Conservation (phyloP, 2,888 invertebrate genomes). For the Lepidochitona cinerea region DNA sequence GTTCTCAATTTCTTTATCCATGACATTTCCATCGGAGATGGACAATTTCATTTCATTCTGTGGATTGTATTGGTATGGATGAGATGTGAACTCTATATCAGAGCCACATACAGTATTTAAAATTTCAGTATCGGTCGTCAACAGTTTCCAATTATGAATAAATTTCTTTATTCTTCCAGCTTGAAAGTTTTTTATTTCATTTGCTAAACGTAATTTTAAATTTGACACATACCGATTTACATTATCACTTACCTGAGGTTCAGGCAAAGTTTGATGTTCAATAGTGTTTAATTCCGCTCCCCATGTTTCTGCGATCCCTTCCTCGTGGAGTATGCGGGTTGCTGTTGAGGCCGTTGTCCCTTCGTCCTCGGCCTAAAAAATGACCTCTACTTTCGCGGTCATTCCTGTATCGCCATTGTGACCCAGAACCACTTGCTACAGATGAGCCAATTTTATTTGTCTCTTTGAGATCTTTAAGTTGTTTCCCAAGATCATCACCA, state of each 20-base stretch:
- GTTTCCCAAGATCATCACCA: neutral
- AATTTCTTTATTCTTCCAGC: neutral
- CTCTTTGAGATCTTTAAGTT: neutral
- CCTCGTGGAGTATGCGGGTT: neutral
- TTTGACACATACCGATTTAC: neutral
- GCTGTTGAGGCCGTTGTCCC: neutral
- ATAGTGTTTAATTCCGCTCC: neutral
- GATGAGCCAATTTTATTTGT: neutral
- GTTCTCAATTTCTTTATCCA: constrained; percentile 15
- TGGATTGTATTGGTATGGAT: neutral
- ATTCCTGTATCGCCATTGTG: neutral
- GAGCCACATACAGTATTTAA: constrained; percentile 17
- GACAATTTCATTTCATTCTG: neutral
- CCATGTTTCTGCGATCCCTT: neutral
- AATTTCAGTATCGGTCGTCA: constrained; percentile 6
- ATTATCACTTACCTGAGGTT: neutral
- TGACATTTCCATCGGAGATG: neutral
- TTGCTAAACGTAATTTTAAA: neutral
- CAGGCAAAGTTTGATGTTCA: neutral
- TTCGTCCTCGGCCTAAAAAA: neutral
- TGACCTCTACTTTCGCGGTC: neutral
- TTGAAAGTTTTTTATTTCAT: neutral
- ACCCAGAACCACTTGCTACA: too few species aligned
- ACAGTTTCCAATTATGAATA: neutral
- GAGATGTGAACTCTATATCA: constrained; percentile 11